A percentile compares a stretch with the other conserved stretches of the same genome.
phyloP scores from a whole-genome alignment of 1,140 invertebrate genomes.

The Drosophila parvula region DNA sequence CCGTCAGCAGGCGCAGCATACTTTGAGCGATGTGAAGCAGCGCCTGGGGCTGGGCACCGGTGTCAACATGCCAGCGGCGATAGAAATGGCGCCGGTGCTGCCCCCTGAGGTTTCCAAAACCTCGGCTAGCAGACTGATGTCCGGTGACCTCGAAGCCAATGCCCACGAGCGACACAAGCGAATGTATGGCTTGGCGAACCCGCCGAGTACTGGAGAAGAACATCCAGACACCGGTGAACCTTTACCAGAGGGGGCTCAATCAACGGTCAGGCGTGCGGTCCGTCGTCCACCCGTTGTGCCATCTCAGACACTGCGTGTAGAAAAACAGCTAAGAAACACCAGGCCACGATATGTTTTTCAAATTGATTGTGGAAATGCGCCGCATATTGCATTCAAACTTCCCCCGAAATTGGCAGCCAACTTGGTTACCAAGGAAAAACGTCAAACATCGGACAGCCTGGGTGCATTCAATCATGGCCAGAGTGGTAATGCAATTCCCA shows the following conservation, averaged over 20 bases:
- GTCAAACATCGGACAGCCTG: not conserved
- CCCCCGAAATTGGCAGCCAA: not conserved
- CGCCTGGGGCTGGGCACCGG: constrained; percentile 86
- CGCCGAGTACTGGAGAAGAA: constrained; percentile 9
- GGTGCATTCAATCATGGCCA: constrained; percentile 33
- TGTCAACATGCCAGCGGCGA: constrained; percentile 30
- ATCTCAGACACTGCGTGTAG: constrained; percentile 55
- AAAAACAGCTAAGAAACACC: constrained; percentile 33
- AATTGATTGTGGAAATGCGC: constrained; percentile 52
- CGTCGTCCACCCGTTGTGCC: constrained; percentile 53
- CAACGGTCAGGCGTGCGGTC: not conserved
- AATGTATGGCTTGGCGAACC: constrained; percentile 22
- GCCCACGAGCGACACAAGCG: constrained; percentile 41
- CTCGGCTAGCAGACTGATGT: constrained; percentile 52
- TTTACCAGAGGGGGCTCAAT: not conserved
- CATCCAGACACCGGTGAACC: constrained; percentile 13
- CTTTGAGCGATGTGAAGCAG: constrained; percentile 88
- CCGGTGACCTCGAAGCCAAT: constrained; percentile 18
- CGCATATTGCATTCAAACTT: constrained; percentile 46
- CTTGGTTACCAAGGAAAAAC: not conserved
- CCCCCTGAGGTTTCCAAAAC: constrained; percentile 31
- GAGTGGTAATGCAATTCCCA: constrained; percentile 31
- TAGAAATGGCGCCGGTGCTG: constrained; percentile 36
- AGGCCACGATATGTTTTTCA: constrained; percentile 46
- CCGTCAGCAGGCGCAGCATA: constrained; percentile 87